phyloP scores from a whole-genome alignment of 2,797 vertebrate genomes.

The Myotis planiceps region DNA sequence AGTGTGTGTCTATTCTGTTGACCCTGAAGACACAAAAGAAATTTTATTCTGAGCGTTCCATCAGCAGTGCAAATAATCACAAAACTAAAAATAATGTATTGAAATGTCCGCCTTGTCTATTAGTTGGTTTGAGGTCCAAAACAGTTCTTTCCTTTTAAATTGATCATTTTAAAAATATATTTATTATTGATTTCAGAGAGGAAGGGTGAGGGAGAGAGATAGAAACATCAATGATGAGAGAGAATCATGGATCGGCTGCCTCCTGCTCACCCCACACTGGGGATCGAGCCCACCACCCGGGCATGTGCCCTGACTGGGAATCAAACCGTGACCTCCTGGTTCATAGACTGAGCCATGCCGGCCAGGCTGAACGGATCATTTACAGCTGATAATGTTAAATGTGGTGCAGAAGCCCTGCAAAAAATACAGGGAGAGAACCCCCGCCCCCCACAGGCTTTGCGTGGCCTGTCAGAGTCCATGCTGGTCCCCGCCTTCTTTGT shows the following conservation, averaged over 20 bases:
- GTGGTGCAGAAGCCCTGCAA: background rate
- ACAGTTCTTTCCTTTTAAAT: conserved; percentile 10
- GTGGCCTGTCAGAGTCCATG: background rate
- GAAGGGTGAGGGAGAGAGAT: no score
- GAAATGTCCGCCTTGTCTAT: background rate
- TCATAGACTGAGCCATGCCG: no score
- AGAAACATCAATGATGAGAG: no score
- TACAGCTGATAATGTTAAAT: background rate
- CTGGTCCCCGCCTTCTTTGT: background rate
- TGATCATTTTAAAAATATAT: background rate
- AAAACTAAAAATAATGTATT: conserved; percentile 21
- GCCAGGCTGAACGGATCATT: background rate
- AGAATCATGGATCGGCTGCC: no score
- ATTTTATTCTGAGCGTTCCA: background rate
- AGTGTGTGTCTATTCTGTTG: background rate
- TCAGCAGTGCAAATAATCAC: conserved; percentile 2
- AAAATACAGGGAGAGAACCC: background rate
- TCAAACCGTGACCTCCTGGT: no score
- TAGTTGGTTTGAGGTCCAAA: background rate
- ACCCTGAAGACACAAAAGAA: background rate
- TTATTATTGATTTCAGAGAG: no score
- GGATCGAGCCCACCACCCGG: no score
- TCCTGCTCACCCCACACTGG: no score
- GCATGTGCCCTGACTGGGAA: no score
- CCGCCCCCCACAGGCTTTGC: background rate